Conservation (phyloP, 2,797 vertebrate species). For the Gymnodraco acuticeps region DNA sequence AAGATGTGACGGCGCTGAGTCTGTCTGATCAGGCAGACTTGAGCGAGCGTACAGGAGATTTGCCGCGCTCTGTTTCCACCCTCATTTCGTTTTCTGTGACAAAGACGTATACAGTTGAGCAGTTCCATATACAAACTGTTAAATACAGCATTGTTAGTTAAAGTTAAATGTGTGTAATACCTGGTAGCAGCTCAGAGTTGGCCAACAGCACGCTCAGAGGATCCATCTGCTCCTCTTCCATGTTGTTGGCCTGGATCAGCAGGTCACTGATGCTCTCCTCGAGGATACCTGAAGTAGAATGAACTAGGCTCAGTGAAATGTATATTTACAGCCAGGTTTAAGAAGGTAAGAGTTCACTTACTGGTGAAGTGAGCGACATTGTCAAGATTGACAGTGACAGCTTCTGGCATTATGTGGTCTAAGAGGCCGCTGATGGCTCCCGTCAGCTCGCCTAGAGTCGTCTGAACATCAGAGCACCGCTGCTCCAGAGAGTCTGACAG, state of each 20-base stretch:
- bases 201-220: background rate
- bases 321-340: background rate
- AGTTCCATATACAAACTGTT: background rate
- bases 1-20: background rate
- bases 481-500: background rate
- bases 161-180: conserved; percentile 4
- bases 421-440: background rate
- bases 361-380: background rate
- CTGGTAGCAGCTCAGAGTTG: background rate
- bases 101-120: background rate
- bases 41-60: background rate
- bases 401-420: background rate
- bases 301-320: background rate
- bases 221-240: background rate
- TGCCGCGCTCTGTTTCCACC: background rate
- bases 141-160: background rate
- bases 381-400: background rate
- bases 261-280: background rate
- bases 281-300: background rate
- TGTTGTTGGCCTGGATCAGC: conserved; percentile 1
- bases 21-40: conserved; percentile 4
- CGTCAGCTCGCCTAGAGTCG: background rate
- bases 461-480: background rate
- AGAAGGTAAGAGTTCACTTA: background rate
- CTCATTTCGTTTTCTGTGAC: background rate